These are phyloP conservation scores for Aythya baeri DNA, from an alignment of 2,113 vertebrate species.

Conservation along the genomic window DNA sequence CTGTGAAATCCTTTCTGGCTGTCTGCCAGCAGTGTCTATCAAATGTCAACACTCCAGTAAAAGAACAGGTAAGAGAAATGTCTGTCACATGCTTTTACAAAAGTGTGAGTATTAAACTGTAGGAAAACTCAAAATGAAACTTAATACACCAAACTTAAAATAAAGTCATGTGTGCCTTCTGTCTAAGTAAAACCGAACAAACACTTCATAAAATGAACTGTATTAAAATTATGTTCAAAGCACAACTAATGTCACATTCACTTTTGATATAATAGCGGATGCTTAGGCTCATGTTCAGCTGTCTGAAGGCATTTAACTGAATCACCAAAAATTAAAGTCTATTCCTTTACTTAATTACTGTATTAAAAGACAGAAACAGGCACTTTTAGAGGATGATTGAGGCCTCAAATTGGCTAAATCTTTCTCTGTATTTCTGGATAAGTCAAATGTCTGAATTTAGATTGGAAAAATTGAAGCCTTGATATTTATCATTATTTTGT, in stretches of 20 bases:
- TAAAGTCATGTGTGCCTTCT: background rate
- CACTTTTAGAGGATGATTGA: background rate
- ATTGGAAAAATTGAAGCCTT: background rate
- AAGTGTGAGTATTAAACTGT: background rate
- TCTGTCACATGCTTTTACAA: background rate
- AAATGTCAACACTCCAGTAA: conserved; percentile 97
- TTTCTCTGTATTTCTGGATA: background rate
- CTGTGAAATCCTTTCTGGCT: conserved; percentile 97
- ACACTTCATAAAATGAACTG: background rate
- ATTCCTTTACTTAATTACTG: background rate
- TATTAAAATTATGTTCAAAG: background rate
- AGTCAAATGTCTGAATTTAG: background rate
- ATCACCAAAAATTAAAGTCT: background rate
- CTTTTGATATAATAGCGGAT: background rate
- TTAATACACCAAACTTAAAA: background rate
- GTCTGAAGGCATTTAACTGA: background rate
- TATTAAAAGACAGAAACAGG: background rate
- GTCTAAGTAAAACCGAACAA: background rate
- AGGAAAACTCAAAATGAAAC: background rate
- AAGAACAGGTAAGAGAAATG: conserved; percentile 90
- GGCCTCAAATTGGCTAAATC: background rate
- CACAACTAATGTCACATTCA: background rate
- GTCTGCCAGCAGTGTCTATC: conserved; percentile 99
- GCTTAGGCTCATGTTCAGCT: background rate
- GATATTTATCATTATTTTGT: background rate